These are phyloP conservation scores for Hormaphis cornu DNA, from an alignment of 1,140 invertebrate genomes.

Conservation along the genomic window DNA sequence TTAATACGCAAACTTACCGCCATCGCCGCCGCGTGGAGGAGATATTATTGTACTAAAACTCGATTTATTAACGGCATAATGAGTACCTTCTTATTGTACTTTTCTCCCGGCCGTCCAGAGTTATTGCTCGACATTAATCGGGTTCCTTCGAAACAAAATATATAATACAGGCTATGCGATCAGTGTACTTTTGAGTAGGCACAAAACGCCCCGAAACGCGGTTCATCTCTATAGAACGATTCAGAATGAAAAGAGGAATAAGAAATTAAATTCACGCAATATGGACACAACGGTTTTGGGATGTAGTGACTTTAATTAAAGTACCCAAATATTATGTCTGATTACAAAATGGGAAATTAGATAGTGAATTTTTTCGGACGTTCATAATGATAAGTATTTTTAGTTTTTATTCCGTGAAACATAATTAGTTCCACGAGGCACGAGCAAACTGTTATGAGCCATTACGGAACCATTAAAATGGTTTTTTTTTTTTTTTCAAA, in stretches of 20 bases:
- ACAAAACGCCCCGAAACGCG: too few species aligned
- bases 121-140: too few species aligned
- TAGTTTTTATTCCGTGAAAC: not conserved
- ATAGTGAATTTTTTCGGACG: too few species aligned
- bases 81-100: slow-evolving; percentile 5
- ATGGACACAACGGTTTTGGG: too few species aligned
- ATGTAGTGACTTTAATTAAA: too few species aligned
- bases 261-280: too few species aligned
- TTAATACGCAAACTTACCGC: not conserved
- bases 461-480: not conserved
- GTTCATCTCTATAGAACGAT: too few species aligned
- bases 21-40: not conserved
- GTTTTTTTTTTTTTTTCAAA: not conserved
- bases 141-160: not conserved
- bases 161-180: not conserved
- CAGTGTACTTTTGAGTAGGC: too few species aligned
- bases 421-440: not conserved
- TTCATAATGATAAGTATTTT: not conserved
- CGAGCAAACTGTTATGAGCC: not conserved
- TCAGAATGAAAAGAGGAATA: too few species aligned
- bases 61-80: slow-evolving; percentile 10
- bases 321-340: too few species aligned
- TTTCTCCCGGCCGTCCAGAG: too few species aligned
- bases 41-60: slow-evolving; percentile 9
- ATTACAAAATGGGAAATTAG: too few species aligned